Conservation (phyloP, 1,140 invertebrate species). For the Metaphire vulgaris region DNA sequence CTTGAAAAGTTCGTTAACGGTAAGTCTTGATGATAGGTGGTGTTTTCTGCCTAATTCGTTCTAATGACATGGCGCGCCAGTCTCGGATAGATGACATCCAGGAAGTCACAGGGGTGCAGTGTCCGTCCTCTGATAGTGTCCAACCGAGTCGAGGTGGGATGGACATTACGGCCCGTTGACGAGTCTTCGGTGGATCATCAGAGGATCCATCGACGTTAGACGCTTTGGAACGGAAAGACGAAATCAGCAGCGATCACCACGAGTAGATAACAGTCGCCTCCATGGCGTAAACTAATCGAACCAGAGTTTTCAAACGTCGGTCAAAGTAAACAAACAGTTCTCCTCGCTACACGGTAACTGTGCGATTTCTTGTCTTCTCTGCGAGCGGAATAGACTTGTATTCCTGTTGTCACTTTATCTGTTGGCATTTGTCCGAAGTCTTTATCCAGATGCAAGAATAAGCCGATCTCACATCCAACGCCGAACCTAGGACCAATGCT, state of each 20-base stretch:
- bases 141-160: conserved; percentile 78
- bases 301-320: conserved; percentile 32
- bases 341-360: conserved; percentile 70
- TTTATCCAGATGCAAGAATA: too few species aligned
- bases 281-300: conserved; percentile 43
- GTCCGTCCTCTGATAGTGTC: conserved; percentile 90
- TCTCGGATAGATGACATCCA: conserved; percentile 13
- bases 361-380: too few species aligned
- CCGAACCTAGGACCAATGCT: too few species aligned
- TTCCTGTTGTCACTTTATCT: too few species aligned
- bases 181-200: conserved; percentile 84
- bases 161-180: conserved; percentile 77
- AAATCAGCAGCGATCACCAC: conserved; percentile 13
- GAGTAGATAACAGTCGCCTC: conserved; percentile 44
- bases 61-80: too few species aligned
- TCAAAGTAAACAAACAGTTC: conserved; percentile 76
- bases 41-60: too few species aligned
- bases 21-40: too few species aligned
- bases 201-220: conserved; percentile 84
- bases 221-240: conserved; percentile 34
- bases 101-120: conserved; percentile 81
- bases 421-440: too few species aligned
- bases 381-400: too few species aligned
- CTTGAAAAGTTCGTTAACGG: too few species aligned
- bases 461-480: too few species aligned